These are phyloP conservation scores for Mormoops blainvillei DNA, from an alignment of 2,113 vertebrate species.

Conservation along the genomic window DNA sequence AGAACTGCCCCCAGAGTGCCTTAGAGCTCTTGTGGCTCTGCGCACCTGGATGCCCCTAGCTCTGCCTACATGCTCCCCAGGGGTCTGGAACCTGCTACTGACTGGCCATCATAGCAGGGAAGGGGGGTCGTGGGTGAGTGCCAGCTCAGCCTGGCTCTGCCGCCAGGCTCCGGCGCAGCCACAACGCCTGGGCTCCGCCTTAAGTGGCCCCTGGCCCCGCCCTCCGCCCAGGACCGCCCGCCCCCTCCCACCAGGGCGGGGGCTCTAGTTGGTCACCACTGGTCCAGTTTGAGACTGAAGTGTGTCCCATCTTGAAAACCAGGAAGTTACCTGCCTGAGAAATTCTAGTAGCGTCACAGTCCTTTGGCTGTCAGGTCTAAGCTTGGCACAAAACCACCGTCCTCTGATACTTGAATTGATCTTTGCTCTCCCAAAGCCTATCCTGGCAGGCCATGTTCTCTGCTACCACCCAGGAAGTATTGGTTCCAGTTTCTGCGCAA, in stretches of 20 bases:
- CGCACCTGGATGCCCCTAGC: constrained; percentile 42
- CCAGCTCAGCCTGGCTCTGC: constrained; percentile 49
- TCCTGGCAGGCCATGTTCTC: background rate
- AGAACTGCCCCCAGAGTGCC: constrained; percentile 12
- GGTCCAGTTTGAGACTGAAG: background rate
- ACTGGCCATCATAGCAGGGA: constrained; percentile 45
- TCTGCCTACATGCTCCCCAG: constrained; percentile 48
- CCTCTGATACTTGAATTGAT: background rate
- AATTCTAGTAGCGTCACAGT: constrained; percentile 51
- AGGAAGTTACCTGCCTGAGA: constrained; percentile 54
- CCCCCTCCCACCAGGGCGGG: constrained; percentile 58
- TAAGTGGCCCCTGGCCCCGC: constrained; percentile 64
- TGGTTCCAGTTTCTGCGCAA: constrained; percentile 47
- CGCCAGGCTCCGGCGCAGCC: constrained; percentile 38
- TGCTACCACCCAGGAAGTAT: constrained; percentile 32
- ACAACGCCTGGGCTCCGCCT: constrained; percentile 64
- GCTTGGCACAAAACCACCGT: constrained; percentile 37
- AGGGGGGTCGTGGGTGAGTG: constrained; percentile 63
- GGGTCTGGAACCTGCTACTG: constrained; percentile 43
- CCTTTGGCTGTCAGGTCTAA: background rate
- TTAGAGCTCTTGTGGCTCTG: background rate
- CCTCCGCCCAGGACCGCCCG: constrained; percentile 37
- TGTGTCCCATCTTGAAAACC: constrained; percentile 46
- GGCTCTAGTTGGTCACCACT: constrained; percentile 14
- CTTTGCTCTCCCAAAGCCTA: constrained; percentile 50